Conservation (phyloP, 2,797 vertebrate genomes). For the Rachycentron canadum region DNA sequence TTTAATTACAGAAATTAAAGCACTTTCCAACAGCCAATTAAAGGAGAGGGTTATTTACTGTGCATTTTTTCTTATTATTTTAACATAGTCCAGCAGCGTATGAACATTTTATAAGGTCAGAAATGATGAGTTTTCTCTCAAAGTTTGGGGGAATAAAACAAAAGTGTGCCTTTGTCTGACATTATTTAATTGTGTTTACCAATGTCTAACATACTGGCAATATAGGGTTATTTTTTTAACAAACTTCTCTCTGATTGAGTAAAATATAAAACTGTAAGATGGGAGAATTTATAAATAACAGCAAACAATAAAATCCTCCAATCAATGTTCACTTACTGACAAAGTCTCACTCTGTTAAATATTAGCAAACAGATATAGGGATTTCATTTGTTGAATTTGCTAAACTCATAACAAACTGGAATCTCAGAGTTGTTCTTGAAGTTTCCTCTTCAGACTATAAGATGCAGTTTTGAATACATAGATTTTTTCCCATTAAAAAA, state of each 20-base stretch:
- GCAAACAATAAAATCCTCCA: constrained; percentile 46
- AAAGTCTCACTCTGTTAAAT: constrained; percentile 26
- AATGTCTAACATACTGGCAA: constrained; percentile 13
- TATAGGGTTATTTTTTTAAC: constrained; percentile 14
- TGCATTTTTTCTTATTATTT: constrained; percentile 52
- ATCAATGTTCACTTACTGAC: constrained; percentile 46
- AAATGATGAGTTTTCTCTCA: constrained; percentile 10
- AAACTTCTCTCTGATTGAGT: constrained; percentile 47
- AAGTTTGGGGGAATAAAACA: constrained; percentile 28
- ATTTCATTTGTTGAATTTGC: constrained; percentile 18
- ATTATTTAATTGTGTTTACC: constrained; percentile 61
- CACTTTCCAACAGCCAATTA: constrained; percentile 74
- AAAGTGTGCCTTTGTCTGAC: constrained; percentile 47
- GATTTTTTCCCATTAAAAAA: neutral
- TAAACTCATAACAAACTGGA: constrained; percentile 6
- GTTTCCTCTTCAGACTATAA: neutral
- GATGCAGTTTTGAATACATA: neutral
- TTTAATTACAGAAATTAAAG: constrained; percentile 78
- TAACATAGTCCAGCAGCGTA: constrained; percentile 32
- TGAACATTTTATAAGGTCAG: constrained; percentile 35
- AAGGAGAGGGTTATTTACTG: constrained; percentile 65
- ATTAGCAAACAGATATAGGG: constrained; percentile 29
- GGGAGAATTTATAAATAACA: constrained; percentile 46
- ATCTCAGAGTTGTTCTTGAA: neutral
- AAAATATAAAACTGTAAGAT: constrained; percentile 43